A percentile compares a stretch with the other conserved stretches of the same genome.
Evolutionary conservation across 2,113 vertebrate genomes (phyloP).

Genomic region (Ranitomeya variabilis): DNA sequence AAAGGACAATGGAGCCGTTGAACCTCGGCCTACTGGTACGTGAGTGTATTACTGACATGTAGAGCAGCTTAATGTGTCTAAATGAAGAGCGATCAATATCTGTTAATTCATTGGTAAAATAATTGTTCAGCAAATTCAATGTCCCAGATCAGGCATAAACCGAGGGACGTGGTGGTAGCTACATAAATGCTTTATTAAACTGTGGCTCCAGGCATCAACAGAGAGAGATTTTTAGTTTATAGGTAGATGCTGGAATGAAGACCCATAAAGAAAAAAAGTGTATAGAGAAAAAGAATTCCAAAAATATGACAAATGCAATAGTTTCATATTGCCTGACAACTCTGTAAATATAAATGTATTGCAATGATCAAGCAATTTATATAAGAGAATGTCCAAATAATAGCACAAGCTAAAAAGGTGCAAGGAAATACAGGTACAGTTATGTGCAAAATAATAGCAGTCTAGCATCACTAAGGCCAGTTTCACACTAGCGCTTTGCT

Average conservation of each 20-base stretch:
- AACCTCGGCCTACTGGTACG: constrained; percentile 96
- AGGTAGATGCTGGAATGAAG: neutral
- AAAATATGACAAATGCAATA: too few species aligned
- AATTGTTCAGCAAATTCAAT: constrained; percentile 92
- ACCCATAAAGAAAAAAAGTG: too few species aligned
- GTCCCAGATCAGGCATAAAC: constrained; percentile 30
- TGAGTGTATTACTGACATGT: constrained; percentile 85
- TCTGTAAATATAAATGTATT: too few species aligned
- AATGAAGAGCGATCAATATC: constrained; percentile 89
- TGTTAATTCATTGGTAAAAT: constrained; percentile 96
- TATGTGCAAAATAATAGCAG: too few species aligned
- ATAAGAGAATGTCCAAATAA: too few species aligned
- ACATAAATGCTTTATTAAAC: constrained; percentile 17
- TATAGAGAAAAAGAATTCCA: too few species aligned
- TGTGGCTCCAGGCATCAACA: neutral
- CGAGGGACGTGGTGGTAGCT: neutral
- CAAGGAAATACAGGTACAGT: too few species aligned
- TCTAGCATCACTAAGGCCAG: too few species aligned
- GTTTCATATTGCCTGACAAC: too few species aligned
- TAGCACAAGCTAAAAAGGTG: too few species aligned
- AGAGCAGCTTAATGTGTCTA: constrained; percentile 78
- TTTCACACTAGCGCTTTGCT: too few species aligned
- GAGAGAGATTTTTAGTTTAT: neutral
- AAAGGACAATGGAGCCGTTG: constrained; percentile 63
- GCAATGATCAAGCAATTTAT: too few species aligned